Percentiles rank a stretch among this genome's conserved stretches.
phyloP scores from a whole-genome alignment of 92 coral and sea anemone genomes.

The Umimayanthus chanpuru region DNA sequence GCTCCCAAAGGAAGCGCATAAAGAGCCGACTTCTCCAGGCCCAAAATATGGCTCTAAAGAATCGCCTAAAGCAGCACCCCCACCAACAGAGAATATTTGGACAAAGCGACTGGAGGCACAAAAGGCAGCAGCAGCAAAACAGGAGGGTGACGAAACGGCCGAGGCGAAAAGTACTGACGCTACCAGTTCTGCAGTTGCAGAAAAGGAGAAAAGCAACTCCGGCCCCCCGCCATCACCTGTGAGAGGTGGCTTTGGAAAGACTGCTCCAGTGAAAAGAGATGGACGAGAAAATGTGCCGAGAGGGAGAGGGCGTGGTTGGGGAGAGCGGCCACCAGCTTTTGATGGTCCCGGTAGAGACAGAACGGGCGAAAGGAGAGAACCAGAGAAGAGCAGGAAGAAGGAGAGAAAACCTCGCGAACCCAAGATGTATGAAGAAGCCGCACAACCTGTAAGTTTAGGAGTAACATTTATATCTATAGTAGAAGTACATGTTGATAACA shows the following conservation, averaged over 20 bases:
- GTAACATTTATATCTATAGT: not conserved
- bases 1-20: slow-evolving; percentile 32
- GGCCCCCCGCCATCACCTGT: slow-evolving; percentile 65
- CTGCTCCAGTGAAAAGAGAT: slow-evolving; percentile 51
- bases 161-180: slow-evolving; percentile 10
- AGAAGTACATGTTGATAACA: too few relatives aligned
- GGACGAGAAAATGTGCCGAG: slow-evolving; percentile 63
- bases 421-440: slow-evolving; percentile 73
- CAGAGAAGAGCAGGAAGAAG: slow-evolving; percentile 67
- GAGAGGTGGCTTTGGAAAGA: slow-evolving; percentile 53
- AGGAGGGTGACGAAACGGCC: slow-evolving; percentile 15
- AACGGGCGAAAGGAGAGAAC: slow-evolving; percentile 51
- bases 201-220: slow-evolving; percentile 26
- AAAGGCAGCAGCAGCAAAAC: slow-evolving; percentile 58
- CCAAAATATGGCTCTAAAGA: slow-evolving; percentile 47
- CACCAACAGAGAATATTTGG: slow-evolving; percentile 85
- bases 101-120: slow-evolving; percentile 78
- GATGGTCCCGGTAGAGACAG: slow-evolving; percentile 50
- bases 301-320: slow-evolving; percentile 89
- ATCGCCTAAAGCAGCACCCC: slow-evolving; percentile 62
- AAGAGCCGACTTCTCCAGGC: slow-evolving; percentile 38
- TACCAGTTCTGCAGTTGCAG: slow-evolving; percentile 1
- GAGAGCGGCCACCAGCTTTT: slow-evolving; percentile 46
- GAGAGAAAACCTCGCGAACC: slow-evolving; percentile 87
- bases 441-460: slow-evolving; percentile 68